Evolutionary conservation across 2,113 vertebrate species (phyloP), one percentile per base, ranked within the genome.

Genomic region (Clupea harengus): DNA sequence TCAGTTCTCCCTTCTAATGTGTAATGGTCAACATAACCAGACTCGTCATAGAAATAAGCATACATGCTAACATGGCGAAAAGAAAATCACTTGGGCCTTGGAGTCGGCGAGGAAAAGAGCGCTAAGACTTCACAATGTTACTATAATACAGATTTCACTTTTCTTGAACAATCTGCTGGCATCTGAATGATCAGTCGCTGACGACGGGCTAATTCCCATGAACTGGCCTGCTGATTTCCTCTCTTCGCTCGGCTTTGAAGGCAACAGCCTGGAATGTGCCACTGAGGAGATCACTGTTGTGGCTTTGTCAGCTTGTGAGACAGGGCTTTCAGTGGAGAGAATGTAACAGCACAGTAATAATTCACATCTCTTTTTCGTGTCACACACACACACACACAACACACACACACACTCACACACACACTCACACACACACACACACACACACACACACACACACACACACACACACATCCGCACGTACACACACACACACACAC

Each of bases 351-450:
- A 83, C 85, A 86, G 83, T 86, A 83, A 84, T 87, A 72, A 85
- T 45, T 4, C 45, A 82, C 44, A 60, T 83, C 32, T 64, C 45
- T 84, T 46, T 72, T 64, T 84, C 90, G 92, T 89, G n/a, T 39
- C 45, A 17, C 90, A 84, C 92, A 92, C 92, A 94, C 94, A 82
- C 84, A 88, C 88, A 89, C 87, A 91, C 82, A 89, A 88, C 88
- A 89, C 87, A 91, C 82, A 89, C 88, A 92, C 90, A 89, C 11
- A 47, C 8, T 17, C 13, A 22, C 20, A 50, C 44, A 32, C 82
- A 83, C 17, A 60, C 82, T 45, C 25, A 44, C 82, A 83, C 88
- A 89, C 82, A 85, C 88, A 88, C 89, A 81, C 81, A 87, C 88
- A 89, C 87, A 91, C 82, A 89, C 88, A 92, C 89, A 90, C 11